Percentiles rank a stretch among this genome's conserved stretches.
These are phyloP conservation scores for Teleiodes luculella DNA, from an alignment of 2,888 invertebrate genomes.

Conservation along the genomic window DNA sequence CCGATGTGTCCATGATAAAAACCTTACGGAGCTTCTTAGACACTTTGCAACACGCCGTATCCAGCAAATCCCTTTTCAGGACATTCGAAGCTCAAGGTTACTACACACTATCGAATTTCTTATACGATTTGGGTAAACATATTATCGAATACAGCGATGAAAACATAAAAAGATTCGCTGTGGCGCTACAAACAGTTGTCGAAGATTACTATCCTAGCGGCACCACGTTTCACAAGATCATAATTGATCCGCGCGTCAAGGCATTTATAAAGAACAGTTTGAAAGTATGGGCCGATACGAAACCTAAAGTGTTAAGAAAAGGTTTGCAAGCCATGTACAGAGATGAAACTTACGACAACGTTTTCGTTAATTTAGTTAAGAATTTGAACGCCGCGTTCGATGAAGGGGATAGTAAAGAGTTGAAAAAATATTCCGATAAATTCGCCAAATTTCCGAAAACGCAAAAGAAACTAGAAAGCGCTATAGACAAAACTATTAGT, in stretches of 20 bases:
- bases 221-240: conserved; percentile 6
- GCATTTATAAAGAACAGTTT: not conserved
- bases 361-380: not conserved
- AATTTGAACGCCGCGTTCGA: not conserved
- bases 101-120: not conserved
- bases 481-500: not conserved
- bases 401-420: not conserved
- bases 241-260: conserved; percentile 3
- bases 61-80: not conserved
- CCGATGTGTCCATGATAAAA: conserved; percentile 2
- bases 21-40: conserved; percentile 1
- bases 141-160: not conserved
- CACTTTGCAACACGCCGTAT: not conserved
- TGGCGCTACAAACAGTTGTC: not conserved
- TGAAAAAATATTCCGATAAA: not conserved
- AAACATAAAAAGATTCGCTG: not conserved
- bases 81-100: not conserved
- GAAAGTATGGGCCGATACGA: not conserved
- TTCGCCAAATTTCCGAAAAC: not conserved
- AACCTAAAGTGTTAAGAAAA: not conserved
- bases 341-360: not conserved
- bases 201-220: not conserved
- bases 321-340: not conserved
- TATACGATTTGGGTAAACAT: not conserved
- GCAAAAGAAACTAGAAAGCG: not conserved